Evolutionary conservation across 2,888 invertebrate genomes (phyloP), one percentile per base, ranked within the genome.

Genomic region (Acleris sparsana): DNA sequence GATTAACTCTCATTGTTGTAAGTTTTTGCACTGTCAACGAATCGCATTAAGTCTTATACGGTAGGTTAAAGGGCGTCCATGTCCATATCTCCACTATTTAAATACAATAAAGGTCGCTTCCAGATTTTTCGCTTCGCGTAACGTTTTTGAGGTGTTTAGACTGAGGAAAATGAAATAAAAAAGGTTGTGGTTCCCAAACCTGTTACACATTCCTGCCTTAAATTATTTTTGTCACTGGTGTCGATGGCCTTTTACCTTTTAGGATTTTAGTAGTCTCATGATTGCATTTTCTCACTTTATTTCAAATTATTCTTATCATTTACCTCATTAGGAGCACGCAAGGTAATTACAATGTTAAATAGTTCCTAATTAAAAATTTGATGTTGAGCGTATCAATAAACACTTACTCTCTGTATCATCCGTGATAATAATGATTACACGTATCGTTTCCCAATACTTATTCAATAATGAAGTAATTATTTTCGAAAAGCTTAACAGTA

Each of bases 391-490:
- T 39, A 51, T 56, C 43, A 51, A 55, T 49, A 64, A 60, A 55
- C 48, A 25, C 49, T 53, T 64, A 64, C 46, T 53, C 57, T 20
- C 44, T 57, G 17, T 44, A 46, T 57, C 46, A 57, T 57, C 22
- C 25, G 44, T 57, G 22, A 44, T 57, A 46, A 51, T 59, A 60
- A 56, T 62, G 57, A 62, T 66, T 62, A 66, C 49, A 57, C 66
- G 61, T 66, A 62, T 62, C 66, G 66, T 57, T 66, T 25, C 62
- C 53, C 67, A 62, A 68, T 63, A 71, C 71, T 72, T 70, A 73
- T 70, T 71, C 67, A 69, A 75, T 79, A 77, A 77, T 80, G 76
- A 79, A 77, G 76, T 78, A 80, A 83, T 84, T 81, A 81, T 78
- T 77, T 74, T 73, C 74, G 75, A 79, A 83, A 75, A 78, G 69